Percentiles rank a stretch among this genome's conserved stretches.
Conservation (phyloP, 37 sponge, comb jelly and placozoan genomes). For the Lycopodina hypogea region DNA sequence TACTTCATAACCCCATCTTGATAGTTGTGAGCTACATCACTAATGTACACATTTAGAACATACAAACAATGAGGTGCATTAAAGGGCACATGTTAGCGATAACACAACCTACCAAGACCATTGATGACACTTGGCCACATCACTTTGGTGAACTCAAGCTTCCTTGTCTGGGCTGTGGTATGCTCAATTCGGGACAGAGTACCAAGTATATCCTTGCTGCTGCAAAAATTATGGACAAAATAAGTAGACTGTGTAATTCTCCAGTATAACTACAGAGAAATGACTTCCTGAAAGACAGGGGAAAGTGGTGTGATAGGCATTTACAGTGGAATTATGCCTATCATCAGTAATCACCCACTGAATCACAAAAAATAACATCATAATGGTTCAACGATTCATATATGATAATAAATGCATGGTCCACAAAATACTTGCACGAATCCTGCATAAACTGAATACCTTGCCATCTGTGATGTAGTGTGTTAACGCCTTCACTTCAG, state of each 20-base stretch:
- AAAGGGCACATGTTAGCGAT: background rate
- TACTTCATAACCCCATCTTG: background rate
- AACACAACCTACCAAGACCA: background rate
- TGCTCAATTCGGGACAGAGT: conserved; percentile 21
- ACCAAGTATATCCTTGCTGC: conserved; percentile 20
- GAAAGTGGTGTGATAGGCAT: conserved; percentile 26
- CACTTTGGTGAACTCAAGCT: conserved; percentile 23
- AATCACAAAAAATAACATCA: background rate
- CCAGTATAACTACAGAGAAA: too few relatives aligned
- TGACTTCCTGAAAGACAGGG: conserved; percentile 30
- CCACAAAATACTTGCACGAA: too few relatives aligned
- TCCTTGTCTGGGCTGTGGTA: conserved; percentile 6
- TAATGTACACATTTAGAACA: conserved; percentile 5
- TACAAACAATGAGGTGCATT: background rate
- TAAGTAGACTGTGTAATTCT: background rate
- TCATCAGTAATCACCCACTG: conserved; percentile 31
- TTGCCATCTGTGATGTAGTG: conserved; percentile 19
- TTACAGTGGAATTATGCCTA: conserved; percentile 19
- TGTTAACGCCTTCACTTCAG: conserved; percentile 6
- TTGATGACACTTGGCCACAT: background rate
- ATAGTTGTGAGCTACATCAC: conserved; percentile 37
- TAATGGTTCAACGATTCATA: too few relatives aligned
- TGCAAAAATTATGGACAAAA: background rate
- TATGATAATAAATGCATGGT: too few relatives aligned
- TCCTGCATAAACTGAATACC: too few relatives aligned